These are phyloP conservation scores for Heterotis niloticus DNA, from an alignment of 2,113 vertebrate species.

Conservation along the genomic window DNA sequence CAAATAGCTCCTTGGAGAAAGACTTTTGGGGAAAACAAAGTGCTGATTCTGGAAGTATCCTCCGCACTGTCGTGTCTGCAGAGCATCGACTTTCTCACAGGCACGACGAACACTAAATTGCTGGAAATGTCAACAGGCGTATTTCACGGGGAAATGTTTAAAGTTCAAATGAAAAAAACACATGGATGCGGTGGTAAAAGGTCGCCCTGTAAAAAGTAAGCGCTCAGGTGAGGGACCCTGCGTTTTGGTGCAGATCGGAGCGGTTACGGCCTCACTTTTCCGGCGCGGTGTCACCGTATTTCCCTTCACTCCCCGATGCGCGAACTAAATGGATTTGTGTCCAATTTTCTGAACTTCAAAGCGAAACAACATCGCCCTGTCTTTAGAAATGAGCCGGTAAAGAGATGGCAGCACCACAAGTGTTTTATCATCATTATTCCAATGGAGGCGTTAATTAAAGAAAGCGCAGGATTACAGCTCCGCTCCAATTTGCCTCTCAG, in stretches of 20 bases:
- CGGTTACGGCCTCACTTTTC: no score
- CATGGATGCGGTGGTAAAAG: no score
- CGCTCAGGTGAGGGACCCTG: no score
- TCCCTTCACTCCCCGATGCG: neutral
- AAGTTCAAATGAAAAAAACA: no score
- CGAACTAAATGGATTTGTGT: neutral
- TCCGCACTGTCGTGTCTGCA: no score
- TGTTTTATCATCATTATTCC: slow-evolving; percentile 68
- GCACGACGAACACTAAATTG: no score
- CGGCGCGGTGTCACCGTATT: neutral
- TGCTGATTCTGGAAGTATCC: no score
- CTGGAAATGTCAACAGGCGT: neutral
- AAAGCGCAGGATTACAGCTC: slow-evolving; percentile 58
- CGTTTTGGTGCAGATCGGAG: no score
- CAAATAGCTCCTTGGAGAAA: no score
- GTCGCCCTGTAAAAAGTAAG: no score
- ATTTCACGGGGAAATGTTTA: neutral
- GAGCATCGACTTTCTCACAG: no score
- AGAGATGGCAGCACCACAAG: slow-evolving; percentile 68
- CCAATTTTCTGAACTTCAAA: neutral
- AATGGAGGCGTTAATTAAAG: slow-evolving; percentile 81
- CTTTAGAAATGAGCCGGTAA: slow-evolving; percentile 77
- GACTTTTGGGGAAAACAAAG: no score
- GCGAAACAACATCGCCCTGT: slow-evolving; percentile 9
- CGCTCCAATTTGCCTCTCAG: slow-evolving; percentile 59